Evolutionary conservation across 1,140 invertebrate species (phyloP).

Genomic region (Bombus consobrinus): DNA sequence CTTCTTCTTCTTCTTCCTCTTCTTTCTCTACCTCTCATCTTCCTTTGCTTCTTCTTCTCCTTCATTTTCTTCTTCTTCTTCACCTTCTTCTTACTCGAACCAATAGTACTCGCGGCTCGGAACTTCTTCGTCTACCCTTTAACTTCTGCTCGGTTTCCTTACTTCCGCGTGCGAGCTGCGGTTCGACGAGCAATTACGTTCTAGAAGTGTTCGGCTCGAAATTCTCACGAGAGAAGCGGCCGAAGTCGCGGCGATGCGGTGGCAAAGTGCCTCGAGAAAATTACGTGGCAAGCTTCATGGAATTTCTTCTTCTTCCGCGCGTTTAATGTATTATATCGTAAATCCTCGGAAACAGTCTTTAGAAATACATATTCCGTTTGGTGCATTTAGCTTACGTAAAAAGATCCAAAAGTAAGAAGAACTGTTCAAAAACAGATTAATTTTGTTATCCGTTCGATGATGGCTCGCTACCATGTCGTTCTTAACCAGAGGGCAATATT

Average conservation of each 20-base stretch:
- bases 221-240: constrained; percentile 27
- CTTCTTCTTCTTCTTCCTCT: constrained; percentile 22
- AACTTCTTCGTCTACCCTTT: constrained; percentile 44
- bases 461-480: too few relatives aligned
- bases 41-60: constrained; percentile 36
- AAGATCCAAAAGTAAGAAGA: background rate
- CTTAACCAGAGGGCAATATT: too few relatives aligned
- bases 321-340: background rate
- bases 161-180: constrained; percentile 67
- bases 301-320: background rate
- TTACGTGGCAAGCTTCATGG: constrained; percentile 26
- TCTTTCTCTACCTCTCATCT: constrained; percentile 27
- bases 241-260: constrained; percentile 30
- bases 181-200: constrained; percentile 59
- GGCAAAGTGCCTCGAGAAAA: constrained; percentile 16
- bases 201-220: constrained; percentile 36
- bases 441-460: background rate
- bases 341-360: background rate
- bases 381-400: background rate
- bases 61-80: background rate
- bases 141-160: constrained; percentile 64
- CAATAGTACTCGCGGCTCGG: constrained; percentile 41
- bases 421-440: background rate
- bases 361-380: background rate
- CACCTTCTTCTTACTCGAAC: constrained; percentile 53